Evolutionary conservation across 2,888 invertebrate genomes (phyloP).

Genomic region (Geophilus truncorum): DNA sequence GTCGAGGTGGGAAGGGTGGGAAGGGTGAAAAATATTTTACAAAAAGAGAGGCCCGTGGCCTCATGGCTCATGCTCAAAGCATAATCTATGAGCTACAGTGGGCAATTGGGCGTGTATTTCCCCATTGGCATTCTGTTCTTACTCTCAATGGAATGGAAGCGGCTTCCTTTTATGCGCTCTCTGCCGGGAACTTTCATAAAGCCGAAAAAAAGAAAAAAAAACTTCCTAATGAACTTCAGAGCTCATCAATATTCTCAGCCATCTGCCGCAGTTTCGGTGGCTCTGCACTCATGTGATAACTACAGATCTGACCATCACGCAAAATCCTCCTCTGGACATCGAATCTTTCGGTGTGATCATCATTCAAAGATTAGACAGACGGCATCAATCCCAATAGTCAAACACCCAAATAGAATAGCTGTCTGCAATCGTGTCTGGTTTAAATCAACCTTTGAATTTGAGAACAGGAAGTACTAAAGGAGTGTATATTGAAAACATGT

Average conservation of each 20-base stretch:
- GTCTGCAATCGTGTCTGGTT: background rate
- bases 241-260: slow-evolving; percentile 21
- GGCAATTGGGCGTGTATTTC: slow-evolving; percentile 27
- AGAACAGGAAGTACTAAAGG: background rate
- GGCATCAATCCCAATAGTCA: too few relatives aligned
- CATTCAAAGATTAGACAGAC: background rate
- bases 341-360: background rate
- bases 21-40: background rate
- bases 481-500: background rate
- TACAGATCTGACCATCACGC: slow-evolving; percentile 10
- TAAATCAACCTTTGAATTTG: background rate
- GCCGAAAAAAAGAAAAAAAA: background rate
- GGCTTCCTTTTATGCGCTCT: slow-evolving; percentile 25
- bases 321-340: slow-evolving; percentile 17
- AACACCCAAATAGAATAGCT: too few relatives aligned
- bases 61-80: slow-evolving; percentile 24
- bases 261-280: background rate
- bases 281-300: slow-evolving; percentile 12
- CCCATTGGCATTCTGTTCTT: slow-evolving; percentile 27
- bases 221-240: slow-evolving; percentile 20
- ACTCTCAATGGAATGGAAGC: slow-evolving; percentile 21
- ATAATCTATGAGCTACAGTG: slow-evolving; percentile 15
- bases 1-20: background rate
- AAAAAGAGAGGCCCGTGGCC: background rate
- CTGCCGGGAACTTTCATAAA: slow-evolving; percentile 20